A percentile compares a stretch with the other conserved stretches of the same genome.
Conservation (phyloP, 2,797 vertebrate genomes). For the Anguilla marmorata region DNA sequence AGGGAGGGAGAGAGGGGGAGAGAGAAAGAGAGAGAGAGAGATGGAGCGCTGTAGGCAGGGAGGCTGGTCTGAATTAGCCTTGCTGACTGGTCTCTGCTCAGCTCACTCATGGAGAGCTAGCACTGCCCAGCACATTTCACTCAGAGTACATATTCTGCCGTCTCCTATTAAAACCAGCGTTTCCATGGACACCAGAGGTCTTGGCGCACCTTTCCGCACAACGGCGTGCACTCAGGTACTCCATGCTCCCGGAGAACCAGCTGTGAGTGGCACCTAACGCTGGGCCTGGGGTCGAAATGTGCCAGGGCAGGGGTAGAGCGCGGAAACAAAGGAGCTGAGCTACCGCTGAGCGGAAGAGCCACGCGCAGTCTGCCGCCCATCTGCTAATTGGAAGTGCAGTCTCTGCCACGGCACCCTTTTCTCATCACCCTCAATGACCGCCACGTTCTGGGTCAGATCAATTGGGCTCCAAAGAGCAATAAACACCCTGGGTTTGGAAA, state of each 20-base stretch:
- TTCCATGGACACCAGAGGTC: constrained; percentile 10
- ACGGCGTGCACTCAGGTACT: background rate
- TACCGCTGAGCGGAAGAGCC: background rate
- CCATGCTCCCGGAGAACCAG: background rate
- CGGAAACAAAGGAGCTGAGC: background rate
- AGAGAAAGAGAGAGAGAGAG: background rate
- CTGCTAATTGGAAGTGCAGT: background rate
- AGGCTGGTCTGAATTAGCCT: background rate
- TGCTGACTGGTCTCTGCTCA: background rate
- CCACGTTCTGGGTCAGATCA: background rate
- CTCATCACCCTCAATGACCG: background rate
- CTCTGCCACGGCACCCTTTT: background rate
- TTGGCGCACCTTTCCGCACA: background rate
- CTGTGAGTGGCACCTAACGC: background rate
- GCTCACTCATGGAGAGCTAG: background rate
- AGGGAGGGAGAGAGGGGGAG: background rate
- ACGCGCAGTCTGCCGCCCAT: background rate
- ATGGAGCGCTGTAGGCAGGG: no score
- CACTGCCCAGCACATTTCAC: background rate
- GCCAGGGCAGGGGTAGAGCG: background rate
- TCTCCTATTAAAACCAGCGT: background rate
- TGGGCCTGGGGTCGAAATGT: background rate
- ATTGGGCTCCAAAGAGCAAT: background rate
- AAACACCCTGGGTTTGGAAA: background rate
- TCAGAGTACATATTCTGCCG: background rate